A percentile compares a stretch with the other conserved stretches of the same genome.
phyloP scores from a whole-genome alignment of 92 coral and sea anemone genomes.

The Bergia sp. region DNA sequence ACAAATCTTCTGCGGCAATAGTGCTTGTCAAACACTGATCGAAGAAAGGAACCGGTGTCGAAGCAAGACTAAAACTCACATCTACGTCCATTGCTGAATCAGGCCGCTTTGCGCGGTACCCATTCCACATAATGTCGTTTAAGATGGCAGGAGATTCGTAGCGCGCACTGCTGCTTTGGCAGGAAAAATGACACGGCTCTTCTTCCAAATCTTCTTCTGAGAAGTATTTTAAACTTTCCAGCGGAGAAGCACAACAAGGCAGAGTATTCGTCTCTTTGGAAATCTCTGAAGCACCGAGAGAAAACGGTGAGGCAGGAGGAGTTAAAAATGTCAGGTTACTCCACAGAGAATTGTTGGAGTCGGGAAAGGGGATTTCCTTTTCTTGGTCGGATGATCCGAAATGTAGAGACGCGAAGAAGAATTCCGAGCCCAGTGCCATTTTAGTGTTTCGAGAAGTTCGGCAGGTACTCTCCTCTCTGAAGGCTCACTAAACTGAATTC shows the following conservation, averaged over 20 bases:
- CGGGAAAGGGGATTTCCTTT: constrained; percentile 45
- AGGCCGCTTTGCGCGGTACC: constrained; percentile 72
- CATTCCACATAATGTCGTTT: constrained; percentile 92
- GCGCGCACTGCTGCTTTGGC: constrained; percentile 50
- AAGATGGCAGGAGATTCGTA: constrained; percentile 70
- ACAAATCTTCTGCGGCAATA: constrained; percentile 65
- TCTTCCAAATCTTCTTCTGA: constrained; percentile 59
- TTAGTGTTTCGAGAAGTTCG: not conserved
- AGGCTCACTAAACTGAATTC: not conserved
- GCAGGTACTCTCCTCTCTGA: not conserved
- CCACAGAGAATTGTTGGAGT: constrained; percentile 50
- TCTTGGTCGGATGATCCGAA: constrained; percentile 7
- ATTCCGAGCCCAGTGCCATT: not conserved
- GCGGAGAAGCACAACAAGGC: not conserved
- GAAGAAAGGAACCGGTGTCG: constrained; percentile 60
- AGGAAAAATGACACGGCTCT: constrained; percentile 53
- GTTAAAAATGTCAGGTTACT: constrained; percentile 58
- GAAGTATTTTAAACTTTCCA: constrained; percentile 25
- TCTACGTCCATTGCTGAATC: constrained; percentile 83
- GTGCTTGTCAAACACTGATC: constrained; percentile 58
- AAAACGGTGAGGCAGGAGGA: constrained; percentile 74
- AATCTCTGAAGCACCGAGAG: not conserved
- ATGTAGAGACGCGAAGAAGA: not conserved
- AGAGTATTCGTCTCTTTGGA: not conserved
- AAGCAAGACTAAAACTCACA: constrained; percentile 60